Evolutionary conservation across 2,888 invertebrate genomes (phyloP).

Genomic region (Bruchidius siliquastri): DNA sequence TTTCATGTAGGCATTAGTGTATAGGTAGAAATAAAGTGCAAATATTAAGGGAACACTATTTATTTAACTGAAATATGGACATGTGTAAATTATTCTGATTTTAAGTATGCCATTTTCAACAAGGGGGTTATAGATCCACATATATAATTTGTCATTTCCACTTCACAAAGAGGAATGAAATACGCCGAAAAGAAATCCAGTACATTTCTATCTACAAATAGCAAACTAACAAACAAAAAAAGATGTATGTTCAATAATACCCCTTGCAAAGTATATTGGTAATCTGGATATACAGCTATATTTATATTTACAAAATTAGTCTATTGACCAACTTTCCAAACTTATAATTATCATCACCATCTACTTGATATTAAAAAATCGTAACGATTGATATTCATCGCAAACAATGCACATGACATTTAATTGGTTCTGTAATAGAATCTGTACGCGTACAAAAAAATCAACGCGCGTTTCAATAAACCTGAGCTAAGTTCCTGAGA

Average conservation of each 20-base stretch:
- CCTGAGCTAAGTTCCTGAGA: slow-evolving; percentile 50
- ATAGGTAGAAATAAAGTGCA: neutral
- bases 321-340: neutral
- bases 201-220: slow-evolving; percentile 6
- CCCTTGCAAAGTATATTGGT: neutral
- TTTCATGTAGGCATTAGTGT: too few relatives aligned
- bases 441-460: slow-evolving; percentile 2
- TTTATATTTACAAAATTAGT: neutral
- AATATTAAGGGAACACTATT: slow-evolving; percentile 48
- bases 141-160: slow-evolving; percentile 11
- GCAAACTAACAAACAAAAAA: slow-evolving; percentile 1
- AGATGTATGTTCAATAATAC: neutral
- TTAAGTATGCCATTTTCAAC: slow-evolving; percentile 41
- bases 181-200: neutral
- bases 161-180: neutral
- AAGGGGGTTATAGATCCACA: slow-evolving; percentile 3
- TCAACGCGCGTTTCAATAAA: slow-evolving; percentile 16
- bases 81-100: slow-evolving; percentile 35
- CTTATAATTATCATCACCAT: neutral
- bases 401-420: neutral
- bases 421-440: neutral
- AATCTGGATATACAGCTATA: neutral
- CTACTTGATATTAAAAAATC: neutral
- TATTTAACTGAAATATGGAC: slow-evolving; percentile 48
- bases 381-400: neutral